Conservation (phyloP, 1,140 invertebrate genomes). For the Penaeus indicus region DNA sequence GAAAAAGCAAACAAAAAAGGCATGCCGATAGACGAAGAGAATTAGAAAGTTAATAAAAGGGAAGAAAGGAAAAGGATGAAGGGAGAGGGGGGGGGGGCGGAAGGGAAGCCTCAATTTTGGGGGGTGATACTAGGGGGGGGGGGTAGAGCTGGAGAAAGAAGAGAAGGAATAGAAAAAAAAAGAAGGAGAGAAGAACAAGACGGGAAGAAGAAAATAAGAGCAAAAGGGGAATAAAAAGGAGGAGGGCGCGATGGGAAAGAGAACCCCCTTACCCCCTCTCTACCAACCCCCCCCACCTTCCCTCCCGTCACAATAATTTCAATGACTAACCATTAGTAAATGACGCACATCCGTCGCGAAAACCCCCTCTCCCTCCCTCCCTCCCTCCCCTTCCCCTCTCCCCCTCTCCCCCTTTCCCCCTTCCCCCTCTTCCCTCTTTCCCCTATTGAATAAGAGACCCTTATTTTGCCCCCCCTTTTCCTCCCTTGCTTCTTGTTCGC, state of each 20-base stretch:
- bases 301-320: too few relatives aligned
- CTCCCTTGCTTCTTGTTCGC: too few relatives aligned
- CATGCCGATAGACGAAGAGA: background rate
- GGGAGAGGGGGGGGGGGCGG: background rate
- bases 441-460: background rate
- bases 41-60: constrained; percentile 1
- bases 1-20: background rate
- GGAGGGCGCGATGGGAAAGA: background rate
- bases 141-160: background rate
- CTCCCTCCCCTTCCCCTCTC: too few relatives aligned
- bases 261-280: background rate
- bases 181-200: background rate
- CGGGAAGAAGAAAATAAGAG: background rate
- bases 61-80: background rate
- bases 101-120: background rate
- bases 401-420: background rate
- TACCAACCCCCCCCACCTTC: too few relatives aligned
- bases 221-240: background rate
- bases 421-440: background rate
- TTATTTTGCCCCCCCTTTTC: too few relatives aligned
- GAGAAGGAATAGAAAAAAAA: background rate
- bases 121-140: background rate
- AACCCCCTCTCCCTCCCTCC: too few relatives aligned
- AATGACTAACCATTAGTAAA: too few relatives aligned
- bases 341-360: too few relatives aligned